Conservation (phyloP, 2,113 vertebrate genomes). For the Pipa parva region DNA sequence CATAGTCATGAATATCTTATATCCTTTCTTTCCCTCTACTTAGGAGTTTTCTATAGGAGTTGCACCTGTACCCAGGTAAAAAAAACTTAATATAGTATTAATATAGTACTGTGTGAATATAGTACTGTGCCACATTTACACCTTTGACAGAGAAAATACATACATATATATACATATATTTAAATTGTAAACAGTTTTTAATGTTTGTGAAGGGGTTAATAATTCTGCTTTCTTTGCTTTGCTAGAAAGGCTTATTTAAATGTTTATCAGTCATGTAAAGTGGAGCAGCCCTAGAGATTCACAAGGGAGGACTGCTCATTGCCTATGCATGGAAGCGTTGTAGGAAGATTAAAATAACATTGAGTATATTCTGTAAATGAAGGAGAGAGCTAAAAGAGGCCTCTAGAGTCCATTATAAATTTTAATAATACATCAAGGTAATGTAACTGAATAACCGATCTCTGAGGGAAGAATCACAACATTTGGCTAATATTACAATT, state of each 20-base stretch:
- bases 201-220: slow-evolving; percentile 72
- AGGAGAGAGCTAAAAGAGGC: slow-evolving; percentile 90
- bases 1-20: too few relatives aligned
- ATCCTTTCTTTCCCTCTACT: too few relatives aligned
- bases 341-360: slow-evolving; percentile 99
- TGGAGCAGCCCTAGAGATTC: slow-evolving; percentile 68
- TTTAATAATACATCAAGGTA: slow-evolving; percentile 99
- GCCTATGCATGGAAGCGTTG: slow-evolving; percentile 94
- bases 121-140: too few relatives aligned
- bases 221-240: slow-evolving; percentile 64
- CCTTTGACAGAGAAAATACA: too few relatives aligned
- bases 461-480: slow-evolving; percentile 93
- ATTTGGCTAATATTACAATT: slow-evolving; percentile 99
- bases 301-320: slow-evolving; percentile 81
- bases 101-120: too few relatives aligned
- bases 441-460: slow-evolving; percentile 99
- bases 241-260: slow-evolving; percentile 77
- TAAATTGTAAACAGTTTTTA: slow-evolving; percentile 34
- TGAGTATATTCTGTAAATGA: slow-evolving; percentile 99
- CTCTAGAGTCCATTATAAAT: slow-evolving; percentile 99
- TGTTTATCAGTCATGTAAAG: slow-evolving; percentile 88
- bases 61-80: too few relatives aligned
- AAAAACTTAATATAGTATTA: too few relatives aligned
- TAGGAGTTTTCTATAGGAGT: too few relatives aligned
- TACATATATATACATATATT: too few relatives aligned